Base-by-base conservation (phyloP, 1,140 invertebrate genomes). In the Drosophila elegans region DNA sequence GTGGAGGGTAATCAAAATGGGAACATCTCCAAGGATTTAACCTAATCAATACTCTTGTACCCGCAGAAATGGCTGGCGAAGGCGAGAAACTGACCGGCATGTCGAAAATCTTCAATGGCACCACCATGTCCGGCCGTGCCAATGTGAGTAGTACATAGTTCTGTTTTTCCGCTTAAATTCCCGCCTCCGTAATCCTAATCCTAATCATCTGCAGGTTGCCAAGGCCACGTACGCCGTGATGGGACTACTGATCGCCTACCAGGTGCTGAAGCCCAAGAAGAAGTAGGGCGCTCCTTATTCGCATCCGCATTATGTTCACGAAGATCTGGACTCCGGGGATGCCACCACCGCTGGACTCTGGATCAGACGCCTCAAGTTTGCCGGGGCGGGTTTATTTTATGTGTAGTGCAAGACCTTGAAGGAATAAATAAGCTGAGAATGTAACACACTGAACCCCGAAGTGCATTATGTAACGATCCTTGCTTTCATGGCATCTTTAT, bases 31-130 rank as follows among this genome's bases (percentile, higher is more conserved):
- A 12, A 1, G 29, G 3, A 46, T 6, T 7, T 21, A 42, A 25
- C 29, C 7, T 6, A 9, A 16, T 38, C 1, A 42, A 4, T 3
- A 7, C 2, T 13, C 0, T 25, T 3, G 4, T 1, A 49, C 38
- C 7, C 11, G 2, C 45, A 80, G 93, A 16, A 79, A 96, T 96
- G 95, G 95, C 95, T 76, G 95, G 95, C 80, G 95, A 95, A 84
- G 92, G 93, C 85, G 94, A 90, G 88, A 94, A 94, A 93, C 93
- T 94, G 74, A 94, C 93, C 82, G 95, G 93, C 69, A 80, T 94
- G 90, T 93, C 92, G 78, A 94, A 94, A 93, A 94, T 94, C 93
- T 96, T 94, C 90, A 95, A 95, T 93, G 94, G 93, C 75, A 73
- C 92, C 42, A 95, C 95, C 38, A 93, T 95, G 91, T 91, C 90